Base-by-base conservation (phyloP, 2,888 invertebrate genomes). In the Eupithecia inturbata region DNA sequence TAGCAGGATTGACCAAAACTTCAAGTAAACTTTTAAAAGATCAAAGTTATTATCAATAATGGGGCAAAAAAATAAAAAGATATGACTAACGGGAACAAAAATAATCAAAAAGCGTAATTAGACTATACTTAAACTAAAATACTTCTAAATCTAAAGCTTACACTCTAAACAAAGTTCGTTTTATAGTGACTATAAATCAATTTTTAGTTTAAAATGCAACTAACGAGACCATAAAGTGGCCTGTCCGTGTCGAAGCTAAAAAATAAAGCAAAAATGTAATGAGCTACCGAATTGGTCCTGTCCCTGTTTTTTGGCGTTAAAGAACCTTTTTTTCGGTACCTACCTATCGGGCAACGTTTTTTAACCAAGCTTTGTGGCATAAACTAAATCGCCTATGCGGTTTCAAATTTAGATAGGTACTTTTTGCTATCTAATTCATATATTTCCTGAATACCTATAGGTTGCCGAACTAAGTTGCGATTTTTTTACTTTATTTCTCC, bases 201-300 rank as follows among this genome's bases (percentile, higher is more conserved):
- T 86, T 85, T 83, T 85, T 81, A 74, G 78, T 73, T 83, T 86
- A 80, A 88, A 85, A 86, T 84, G 79, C 80, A 82, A 81, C 85
- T 85, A 87, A 90, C 86, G 84, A 87, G 83, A 81, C 85, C 88
- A 86, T 89, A 91, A 91, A 89, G 84, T 85, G 87, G 81, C 82
- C 86, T 84, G 82, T 82, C 82, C 83, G 80, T 84, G 81, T 86
- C 81, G 82, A 81, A 85, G 82, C 83, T 78, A 91, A 91, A 92
- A 91, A 91, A 91, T 85, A 91, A 90, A 90, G 81, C 84, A 89
- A 90, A 88, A 88, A 83, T 82, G 78, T 85, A 87, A 85, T 81
- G 79, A 78, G 92, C 92, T 92, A 91, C 92, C 87, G 92, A 89
- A 89, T 87, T 85, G 84, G 87, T 82, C 84, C 79, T 85, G 87